These are phyloP conservation scores for Chrysemys picta DNA, from an alignment of 2,113 vertebrate genomes.

Conservation along the genomic window DNA sequence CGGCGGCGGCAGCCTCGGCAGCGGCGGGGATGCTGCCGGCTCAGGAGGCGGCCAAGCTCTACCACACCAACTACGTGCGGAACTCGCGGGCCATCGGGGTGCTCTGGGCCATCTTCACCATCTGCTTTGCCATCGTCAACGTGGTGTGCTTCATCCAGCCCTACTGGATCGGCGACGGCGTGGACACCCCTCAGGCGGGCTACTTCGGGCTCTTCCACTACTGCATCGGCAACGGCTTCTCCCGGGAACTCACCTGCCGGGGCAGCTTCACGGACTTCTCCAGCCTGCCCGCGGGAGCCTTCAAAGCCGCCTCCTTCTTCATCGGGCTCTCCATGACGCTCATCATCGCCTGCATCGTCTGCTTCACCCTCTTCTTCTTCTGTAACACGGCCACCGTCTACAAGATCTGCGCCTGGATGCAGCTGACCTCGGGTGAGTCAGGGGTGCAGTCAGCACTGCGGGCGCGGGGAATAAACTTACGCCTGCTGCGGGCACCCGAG, in stretches of 20 bases:
- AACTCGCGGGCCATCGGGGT: constrained; percentile 96
- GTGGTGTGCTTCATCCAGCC: constrained; percentile 97
- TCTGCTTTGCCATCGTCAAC: constrained; percentile 95
- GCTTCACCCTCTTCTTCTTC: constrained; percentile 97
- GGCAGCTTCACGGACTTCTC: constrained; percentile 98
- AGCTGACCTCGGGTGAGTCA: constrained; percentile 90
- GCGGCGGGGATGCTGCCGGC: constrained; percentile 91
- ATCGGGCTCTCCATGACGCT: constrained; percentile 97
- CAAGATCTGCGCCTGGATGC: constrained; percentile 99
- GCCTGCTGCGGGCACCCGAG: neutral
- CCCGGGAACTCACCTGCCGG: constrained; percentile 91
- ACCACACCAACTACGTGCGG: constrained; percentile 94
- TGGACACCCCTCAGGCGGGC: constrained; percentile 94
- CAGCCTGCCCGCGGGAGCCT: constrained; percentile 91
- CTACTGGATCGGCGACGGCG: constrained; percentile 97
- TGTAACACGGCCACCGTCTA: constrained; percentile 97
- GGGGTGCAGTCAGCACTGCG: constrained; percentile 1
- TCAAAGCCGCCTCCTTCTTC: constrained; percentile 97
- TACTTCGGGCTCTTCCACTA: constrained; percentile 98
- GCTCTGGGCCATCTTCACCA: constrained; percentile 97
- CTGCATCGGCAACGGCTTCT: constrained; percentile 91
- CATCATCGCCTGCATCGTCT: constrained; percentile 92
- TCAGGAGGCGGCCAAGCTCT: constrained; percentile 94
- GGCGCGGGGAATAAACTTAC: neutral
- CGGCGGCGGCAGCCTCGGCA: constrained; percentile 79